Percentiles rank a stretch among this genome's conserved stretches.
phyloP scores from a whole-genome alignment of 2,113 vertebrate genomes.

The Oreocharis arfaki region DNA sequence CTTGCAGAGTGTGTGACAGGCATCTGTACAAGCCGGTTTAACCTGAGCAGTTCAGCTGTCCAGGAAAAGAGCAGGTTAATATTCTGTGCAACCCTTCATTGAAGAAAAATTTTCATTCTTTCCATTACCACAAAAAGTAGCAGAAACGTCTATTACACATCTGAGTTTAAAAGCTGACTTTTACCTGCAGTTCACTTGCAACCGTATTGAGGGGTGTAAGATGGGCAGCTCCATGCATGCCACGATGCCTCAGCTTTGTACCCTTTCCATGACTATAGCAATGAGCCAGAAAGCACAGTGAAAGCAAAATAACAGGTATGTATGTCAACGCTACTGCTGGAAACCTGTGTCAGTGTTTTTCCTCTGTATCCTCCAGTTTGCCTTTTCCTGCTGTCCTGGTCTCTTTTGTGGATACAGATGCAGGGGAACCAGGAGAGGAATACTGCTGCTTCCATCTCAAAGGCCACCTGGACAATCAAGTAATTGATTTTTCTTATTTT shows the following conservation, averaged over 20 bases:
- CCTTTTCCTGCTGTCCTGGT: neutral
- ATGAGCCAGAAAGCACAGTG: neutral
- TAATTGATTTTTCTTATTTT: neutral
- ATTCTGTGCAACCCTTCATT: neutral
- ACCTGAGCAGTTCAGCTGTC: neutral
- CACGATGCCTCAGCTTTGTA: neutral
- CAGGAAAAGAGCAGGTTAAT: neutral
- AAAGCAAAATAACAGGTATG: neutral
- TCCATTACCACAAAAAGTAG: neutral
- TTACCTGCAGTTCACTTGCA: neutral
- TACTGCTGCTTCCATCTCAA: neutral
- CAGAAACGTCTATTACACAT: neutral
- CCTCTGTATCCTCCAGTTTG: accelerated
- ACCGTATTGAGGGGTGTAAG: neutral
- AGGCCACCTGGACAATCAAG: neutral
- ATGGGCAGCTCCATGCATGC: neutral
- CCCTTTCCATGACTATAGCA: neutral
- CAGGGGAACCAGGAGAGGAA: neutral
- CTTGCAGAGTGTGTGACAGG: neutral
- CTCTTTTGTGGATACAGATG: neutral
- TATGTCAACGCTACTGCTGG: neutral
- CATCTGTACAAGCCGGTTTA: neutral
- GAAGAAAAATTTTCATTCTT: neutral
- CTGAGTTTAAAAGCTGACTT: neutral
- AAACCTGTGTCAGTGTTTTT: neutral